Conservation (phyloP, 1,140 invertebrate genomes). For the Elymnias hypermnestra region DNA sequence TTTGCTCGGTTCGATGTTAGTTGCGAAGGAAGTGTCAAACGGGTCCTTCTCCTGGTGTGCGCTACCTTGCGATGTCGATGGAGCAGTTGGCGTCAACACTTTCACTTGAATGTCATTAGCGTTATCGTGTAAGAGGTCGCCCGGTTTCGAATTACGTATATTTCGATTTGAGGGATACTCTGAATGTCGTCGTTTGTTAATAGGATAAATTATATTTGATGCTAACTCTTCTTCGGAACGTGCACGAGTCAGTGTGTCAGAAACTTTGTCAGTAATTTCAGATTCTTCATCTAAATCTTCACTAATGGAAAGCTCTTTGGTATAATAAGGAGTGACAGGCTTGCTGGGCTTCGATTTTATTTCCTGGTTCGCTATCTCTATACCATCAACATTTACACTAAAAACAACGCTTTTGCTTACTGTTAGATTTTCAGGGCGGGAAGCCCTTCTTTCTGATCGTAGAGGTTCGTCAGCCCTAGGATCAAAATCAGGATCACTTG, state of each 20-base stretch:
- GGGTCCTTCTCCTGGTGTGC: conserved; percentile 80
- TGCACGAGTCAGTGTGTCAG: conserved; percentile 68
- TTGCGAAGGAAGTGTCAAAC: conserved; percentile 89
- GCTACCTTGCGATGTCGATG: conserved; percentile 54
- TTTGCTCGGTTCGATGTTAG: conserved; percentile 81
- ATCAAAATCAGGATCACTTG: conserved; percentile 85
- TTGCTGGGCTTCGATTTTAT: conserved; percentile 72
- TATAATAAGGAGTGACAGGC: conserved; percentile 88
- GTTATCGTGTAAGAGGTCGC: conserved; percentile 78
- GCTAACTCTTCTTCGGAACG: conserved; percentile 79
- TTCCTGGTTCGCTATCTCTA: conserved; percentile 40
- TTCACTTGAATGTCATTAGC: conserved; percentile 78
- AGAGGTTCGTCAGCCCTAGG: conserved; percentile 78
- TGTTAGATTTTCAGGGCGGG: conserved; percentile 77
- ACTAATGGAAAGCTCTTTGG: conserved; percentile 77
- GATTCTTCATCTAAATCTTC: conserved; percentile 71
- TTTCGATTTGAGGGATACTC: conserved; percentile 54
- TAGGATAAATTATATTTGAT: conserved; percentile 51
- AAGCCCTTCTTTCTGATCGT: conserved; percentile 67
- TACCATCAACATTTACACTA: conserved; percentile 73
- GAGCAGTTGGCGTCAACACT: conserved; percentile 77
- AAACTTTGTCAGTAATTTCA: conserved; percentile 76
- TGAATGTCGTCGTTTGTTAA: conserved; percentile 59
- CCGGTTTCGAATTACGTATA: conserved; percentile 34
- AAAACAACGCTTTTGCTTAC: conserved; percentile 84